These are phyloP conservation scores for Brachyistius frenatus DNA, from an alignment of 2,113 vertebrate species.

Conservation along the genomic window DNA sequence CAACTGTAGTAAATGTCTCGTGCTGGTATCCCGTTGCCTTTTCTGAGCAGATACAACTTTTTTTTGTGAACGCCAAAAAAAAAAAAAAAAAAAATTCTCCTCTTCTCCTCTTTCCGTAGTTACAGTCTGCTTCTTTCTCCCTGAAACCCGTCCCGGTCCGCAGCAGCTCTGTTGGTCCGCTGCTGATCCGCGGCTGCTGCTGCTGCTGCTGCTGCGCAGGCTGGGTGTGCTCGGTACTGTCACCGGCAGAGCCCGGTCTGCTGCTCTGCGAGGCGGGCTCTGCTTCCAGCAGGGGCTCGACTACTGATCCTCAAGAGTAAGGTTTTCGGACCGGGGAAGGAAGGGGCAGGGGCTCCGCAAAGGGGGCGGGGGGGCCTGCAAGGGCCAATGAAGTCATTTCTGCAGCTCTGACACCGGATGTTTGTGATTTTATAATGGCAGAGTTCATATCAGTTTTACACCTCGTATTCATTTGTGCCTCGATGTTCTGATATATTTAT, in stretches of 20 bases:
- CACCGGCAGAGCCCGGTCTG: constrained; percentile 48
- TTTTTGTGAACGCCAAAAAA: not conserved
- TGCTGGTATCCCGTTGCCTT: not conserved
- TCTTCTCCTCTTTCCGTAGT: not conserved
- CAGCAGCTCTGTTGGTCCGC: constrained; percentile 2
- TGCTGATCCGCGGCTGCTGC: constrained; percentile 27
- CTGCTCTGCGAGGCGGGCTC: constrained; percentile 42
- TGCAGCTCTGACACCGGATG: not conserved
- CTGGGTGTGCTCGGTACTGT: constrained; percentile 41
- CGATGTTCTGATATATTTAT: not conserved
- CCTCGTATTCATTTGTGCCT: not conserved
- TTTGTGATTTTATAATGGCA: not conserved
- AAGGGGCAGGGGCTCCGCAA: constrained; percentile 35
- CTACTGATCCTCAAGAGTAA: constrained; percentile 38
- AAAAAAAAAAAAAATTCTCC: no score
- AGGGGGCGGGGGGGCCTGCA: constrained; percentile 48
- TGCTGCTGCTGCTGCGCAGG: constrained; percentile 26
- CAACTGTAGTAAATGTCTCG: not conserved
- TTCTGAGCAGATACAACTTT: constrained; percentile 52
- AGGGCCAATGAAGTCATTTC: constrained; percentile 22
- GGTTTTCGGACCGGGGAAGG: constrained; percentile 38
- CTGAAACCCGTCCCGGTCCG: not conserved
- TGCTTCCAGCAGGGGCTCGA: constrained; percentile 24
- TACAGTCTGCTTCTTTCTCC: not conserved
- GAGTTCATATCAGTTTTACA: not conserved